Evolutionary conservation across 2,888 invertebrate genomes (phyloP).

Genomic region (Erpobdella octoculata): DNA sequence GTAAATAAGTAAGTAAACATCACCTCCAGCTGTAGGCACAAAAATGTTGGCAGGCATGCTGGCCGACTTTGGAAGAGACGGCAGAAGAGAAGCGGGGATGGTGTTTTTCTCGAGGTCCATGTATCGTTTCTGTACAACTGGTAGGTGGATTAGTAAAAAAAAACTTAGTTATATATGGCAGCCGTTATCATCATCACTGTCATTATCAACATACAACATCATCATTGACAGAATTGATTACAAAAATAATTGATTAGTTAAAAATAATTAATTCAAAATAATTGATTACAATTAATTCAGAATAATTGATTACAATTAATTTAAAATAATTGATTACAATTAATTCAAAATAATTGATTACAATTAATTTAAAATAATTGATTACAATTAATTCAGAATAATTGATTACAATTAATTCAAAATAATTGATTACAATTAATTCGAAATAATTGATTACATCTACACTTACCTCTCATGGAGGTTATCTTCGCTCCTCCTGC

Average conservation of each 20-base stretch:
- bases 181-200: not conserved
- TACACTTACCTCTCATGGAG: slow-evolving; percentile 49
- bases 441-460: not conserved
- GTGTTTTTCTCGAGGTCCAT: slow-evolving; percentile 79
- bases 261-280: not conserved
- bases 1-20: not conserved
- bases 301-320: not conserved
- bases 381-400: not conserved
- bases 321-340: not conserved
- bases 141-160: not conserved
- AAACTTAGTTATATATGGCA: too few relatives aligned
- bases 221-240: not conserved
- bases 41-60: slow-evolving; percentile 44
- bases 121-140: slow-evolving; percentile 75
- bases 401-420: not conserved
- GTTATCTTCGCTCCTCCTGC: slow-evolving; percentile 35
- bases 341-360: not conserved
- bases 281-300: not conserved
- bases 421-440: not conserved
- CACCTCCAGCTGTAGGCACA: slow-evolving; percentile 37
- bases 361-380: not conserved
- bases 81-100: slow-evolving; percentile 46
- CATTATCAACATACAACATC: not conserved
- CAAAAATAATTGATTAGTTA: not conserved
- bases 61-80: slow-evolving; percentile 42